Base-by-base conservation (phyloP, 1,140 invertebrate genomes). In the Bombus turneri region DNA sequence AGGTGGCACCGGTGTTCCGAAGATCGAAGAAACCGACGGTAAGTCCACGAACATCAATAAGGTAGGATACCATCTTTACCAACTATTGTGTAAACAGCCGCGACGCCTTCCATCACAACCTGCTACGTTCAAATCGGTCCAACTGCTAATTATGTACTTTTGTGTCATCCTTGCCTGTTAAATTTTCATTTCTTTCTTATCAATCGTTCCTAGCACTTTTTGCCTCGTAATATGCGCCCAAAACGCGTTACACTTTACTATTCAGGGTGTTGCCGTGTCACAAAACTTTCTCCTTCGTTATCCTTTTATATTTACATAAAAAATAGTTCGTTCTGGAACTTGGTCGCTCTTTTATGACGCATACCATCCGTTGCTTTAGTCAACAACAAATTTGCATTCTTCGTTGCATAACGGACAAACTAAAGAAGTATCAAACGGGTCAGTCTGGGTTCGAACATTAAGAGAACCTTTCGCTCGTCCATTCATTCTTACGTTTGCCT, bases 281-380 rank as follows among this genome's bases (percentile, higher is more conserved):
- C n/a, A 66, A 41, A 39, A 80, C 75, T 85, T 80, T 85, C 83
- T 85, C 83, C 43, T 79, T 41, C 15, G 28, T 22, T 25, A 76
- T n/a, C 31, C 28, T n/a, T 39, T 47, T 57, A 2, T 66, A 34
- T 34, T 34, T 28, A 39, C 31, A 9, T n/a, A 22, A 59, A 53
- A 57, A 85, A 57, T 53, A 12, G 34, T 78, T 64, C 22, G 37
- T 66, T 78, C 22, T 8, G 28, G 28, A 31, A 31, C n/a, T 28
- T 31, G 10, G 25, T 47, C 22, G 1, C 25, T 66, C 72, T 64
- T 76, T 71, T 59, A 10, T 28, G 6, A 53, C 18, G 47, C 1
- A 5, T 53, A 53, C 47, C 47, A 53, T 12, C 9, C 37, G 37
- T 43, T 66, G 76, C 22, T 39, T 34, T 18, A 25, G 10, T 18